These are phyloP conservation scores for Rhinoderma darwinii DNA, from an alignment of 2,113 vertebrate species.

Conservation along the genomic window DNA sequence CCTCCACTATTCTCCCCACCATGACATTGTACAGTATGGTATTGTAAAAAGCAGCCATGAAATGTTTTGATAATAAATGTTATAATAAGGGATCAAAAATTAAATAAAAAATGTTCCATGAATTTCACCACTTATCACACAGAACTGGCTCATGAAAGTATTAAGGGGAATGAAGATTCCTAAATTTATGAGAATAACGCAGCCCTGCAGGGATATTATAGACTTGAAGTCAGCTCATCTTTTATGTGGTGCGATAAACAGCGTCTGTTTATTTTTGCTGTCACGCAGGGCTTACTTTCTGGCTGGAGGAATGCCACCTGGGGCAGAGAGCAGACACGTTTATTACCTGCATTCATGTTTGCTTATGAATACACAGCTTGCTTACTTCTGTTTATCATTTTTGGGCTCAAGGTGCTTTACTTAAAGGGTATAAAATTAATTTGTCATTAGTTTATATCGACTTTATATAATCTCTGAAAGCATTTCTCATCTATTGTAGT, in stretches of 20 bases:
- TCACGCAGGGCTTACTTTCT: conserved; percentile 62
- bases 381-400: conserved; percentile 29
- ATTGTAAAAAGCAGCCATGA: no score
- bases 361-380: conserved; percentile 61
- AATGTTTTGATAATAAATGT: no score
- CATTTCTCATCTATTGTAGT: neutral
- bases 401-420: neutral
- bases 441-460: neutral
- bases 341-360: conserved; percentile 54
- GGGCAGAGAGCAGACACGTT: conserved; percentile 58
- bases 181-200: neutral
- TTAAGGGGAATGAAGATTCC: neutral
- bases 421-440: neutral
- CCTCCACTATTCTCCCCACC: no score
- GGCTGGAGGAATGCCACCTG: conserved; percentile 43
- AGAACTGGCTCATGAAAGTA: neutral
- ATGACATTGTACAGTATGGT: no score
- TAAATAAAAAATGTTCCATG: neutral
- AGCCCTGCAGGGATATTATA: neutral
- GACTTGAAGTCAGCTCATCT: neutral
- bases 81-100: no score
- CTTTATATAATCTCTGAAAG: neutral
- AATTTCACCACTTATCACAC: neutral
- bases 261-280: conserved; percentile 61
- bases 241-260: conserved; percentile 59